These are phyloP conservation scores for Pollimyrus isidori DNA, from an alignment of 2,113 vertebrate species.

Conservation along the genomic window DNA sequence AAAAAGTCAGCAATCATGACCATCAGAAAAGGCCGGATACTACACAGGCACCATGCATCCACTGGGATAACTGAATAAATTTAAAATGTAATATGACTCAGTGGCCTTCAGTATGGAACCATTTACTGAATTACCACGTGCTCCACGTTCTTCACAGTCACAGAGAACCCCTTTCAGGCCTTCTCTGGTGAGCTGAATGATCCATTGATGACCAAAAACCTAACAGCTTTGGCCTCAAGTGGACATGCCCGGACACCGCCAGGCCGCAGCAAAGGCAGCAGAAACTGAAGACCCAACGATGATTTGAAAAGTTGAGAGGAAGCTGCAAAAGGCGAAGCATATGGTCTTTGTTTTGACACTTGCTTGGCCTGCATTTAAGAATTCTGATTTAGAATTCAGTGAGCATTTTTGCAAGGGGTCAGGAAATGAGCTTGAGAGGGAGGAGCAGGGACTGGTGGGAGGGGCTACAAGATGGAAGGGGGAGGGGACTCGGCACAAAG, in stretches of 20 bases:
- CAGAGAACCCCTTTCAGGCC: background rate
- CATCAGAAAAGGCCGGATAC: background rate
- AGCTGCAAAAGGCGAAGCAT: background rate
- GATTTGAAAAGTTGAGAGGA: background rate
- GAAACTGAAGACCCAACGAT: background rate
- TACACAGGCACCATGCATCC: background rate
- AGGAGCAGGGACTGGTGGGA: background rate
- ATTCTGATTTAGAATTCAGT: background rate
- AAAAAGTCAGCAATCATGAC: background rate
- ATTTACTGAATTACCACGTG: background rate
- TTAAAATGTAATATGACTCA: background rate
- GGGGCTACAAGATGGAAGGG: background rate
- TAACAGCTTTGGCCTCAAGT: background rate
- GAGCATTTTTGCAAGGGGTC: background rate
- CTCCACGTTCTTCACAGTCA: background rate
- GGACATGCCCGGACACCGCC: background rate
- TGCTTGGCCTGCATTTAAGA: background rate
- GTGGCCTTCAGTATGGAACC: background rate
- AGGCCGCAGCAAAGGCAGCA: background rate
- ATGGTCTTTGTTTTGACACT: background rate
- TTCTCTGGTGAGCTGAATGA: background rate
- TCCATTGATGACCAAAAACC: slow-evolving; percentile 1
- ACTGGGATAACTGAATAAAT: background rate
- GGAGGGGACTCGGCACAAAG: background rate
- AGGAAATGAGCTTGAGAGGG: background rate